A percentile compares a stretch with the other conserved stretches of the same genome.
phyloP scores from a whole-genome alignment of 2,888 invertebrate species.

The Lasioglossum figueresi region DNA sequence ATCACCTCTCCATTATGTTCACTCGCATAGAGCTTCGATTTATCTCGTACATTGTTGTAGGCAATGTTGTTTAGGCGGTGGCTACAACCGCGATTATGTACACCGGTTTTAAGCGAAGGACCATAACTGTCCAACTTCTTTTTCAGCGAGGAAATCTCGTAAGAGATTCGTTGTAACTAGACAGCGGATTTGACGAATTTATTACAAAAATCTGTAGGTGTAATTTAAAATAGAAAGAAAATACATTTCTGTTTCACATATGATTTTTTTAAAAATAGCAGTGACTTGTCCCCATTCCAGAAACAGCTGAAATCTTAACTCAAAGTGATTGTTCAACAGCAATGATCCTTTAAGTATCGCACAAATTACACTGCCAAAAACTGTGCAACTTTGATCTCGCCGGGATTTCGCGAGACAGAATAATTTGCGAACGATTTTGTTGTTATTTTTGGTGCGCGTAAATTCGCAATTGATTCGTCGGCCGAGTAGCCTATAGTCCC shows the following conservation, averaged over 20 bases:
- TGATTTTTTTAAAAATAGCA: no score
- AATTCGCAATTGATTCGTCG: not conserved
- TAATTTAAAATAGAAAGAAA: no score
- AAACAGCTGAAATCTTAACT: no score
- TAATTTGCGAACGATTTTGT: not conserved
- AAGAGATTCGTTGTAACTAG: no score
- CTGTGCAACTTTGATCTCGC: not conserved
- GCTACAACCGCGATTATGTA: not conserved
- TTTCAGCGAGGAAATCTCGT: no score
- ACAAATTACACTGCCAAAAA: not conserved
- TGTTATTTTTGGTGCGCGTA: not conserved
- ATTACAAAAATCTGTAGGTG: no score
- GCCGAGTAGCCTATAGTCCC: not conserved
- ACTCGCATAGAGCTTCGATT: slow-evolving; percentile 49
- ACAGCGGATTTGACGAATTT: no score
- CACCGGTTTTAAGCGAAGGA: not conserved
- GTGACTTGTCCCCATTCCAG: no score
- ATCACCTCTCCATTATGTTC: slow-evolving; percentile 56
- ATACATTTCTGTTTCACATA: no score
- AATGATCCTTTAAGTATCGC: no score
- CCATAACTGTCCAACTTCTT: not conserved
- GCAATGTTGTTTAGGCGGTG: not conserved
- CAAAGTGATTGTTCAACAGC: no score
- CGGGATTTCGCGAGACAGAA: not conserved
- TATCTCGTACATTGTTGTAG: slow-evolving; percentile 26